Evolutionary conservation across 2,113 vertebrate genomes (phyloP).

Genomic region (Noctilio leporinus): DNA sequence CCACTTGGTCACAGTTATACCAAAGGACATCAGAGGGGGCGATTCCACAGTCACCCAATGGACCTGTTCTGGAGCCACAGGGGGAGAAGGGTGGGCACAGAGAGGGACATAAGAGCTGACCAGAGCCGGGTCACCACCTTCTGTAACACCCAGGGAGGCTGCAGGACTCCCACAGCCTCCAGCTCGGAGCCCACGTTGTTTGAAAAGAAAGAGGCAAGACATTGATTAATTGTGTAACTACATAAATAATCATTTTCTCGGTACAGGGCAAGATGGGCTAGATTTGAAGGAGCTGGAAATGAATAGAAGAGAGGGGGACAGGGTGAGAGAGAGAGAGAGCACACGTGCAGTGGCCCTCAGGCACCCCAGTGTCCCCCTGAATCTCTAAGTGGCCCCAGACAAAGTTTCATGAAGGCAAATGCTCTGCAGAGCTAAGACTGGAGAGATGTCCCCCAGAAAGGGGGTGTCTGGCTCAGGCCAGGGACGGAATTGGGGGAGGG

Average conservation of each 20-base stretch:
- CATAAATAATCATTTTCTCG: not conserved
- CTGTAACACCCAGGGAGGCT: fast-evolving
- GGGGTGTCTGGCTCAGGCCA: not conserved
- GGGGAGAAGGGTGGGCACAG: not conserved
- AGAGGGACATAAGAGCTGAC: not conserved
- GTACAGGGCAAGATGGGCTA: not conserved
- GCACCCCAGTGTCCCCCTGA: fast-evolving
- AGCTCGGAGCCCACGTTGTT: fast-evolving
- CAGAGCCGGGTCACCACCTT: not conserved
- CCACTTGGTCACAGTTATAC: fast-evolving
- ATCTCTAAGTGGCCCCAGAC: not conserved
- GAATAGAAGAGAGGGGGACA: too few relatives aligned
- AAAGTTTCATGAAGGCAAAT: fast-evolving
- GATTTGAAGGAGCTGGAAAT: not conserved
- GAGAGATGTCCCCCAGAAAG: not conserved
- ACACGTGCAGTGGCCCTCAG: fast-evolving
- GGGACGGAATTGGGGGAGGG: not conserved
- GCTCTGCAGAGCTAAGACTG: not conserved
- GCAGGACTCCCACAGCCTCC: not conserved
- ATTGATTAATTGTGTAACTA: not conserved
- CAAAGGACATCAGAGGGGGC: not conserved
- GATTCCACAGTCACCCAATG: not conserved
- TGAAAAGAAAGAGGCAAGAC: not conserved
- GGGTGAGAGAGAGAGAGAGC: not conserved
- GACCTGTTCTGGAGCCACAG: not conserved